Evolutionary conservation across 2,888 invertebrate genomes (phyloP).

Genomic region (Leucoma salicis): DNA sequence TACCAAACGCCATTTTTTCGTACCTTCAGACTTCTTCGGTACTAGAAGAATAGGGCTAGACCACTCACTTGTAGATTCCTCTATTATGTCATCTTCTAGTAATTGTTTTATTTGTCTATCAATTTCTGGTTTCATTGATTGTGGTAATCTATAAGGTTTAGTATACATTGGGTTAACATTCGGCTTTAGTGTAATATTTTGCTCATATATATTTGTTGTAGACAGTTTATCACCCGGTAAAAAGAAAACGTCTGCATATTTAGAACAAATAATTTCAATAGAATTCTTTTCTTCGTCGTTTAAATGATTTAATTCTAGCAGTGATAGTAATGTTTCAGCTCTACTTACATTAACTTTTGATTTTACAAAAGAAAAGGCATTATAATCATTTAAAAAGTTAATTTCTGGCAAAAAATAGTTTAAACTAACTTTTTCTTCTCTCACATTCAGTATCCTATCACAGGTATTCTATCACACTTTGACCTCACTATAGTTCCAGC

Average conservation of each 20-base stretch:
- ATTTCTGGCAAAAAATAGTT: not conserved
- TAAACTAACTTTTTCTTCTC: conserved; percentile 3
- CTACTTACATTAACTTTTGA: not conserved
- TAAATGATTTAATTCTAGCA: not conserved
- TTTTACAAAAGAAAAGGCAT: not conserved
- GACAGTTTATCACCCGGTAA: conserved; percentile 14
- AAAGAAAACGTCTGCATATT: conserved; percentile 25
- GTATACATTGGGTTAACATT: not conserved
- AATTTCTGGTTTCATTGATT: not conserved
- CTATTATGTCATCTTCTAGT: not conserved
- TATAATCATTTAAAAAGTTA: not conserved
- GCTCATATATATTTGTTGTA: not conserved
- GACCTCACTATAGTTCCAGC: conserved; percentile 8
- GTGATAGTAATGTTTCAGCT: not conserved
- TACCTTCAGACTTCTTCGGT: not conserved
- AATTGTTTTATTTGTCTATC: not conserved
- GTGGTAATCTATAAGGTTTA: not conserved
- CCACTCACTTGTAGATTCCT: no score
- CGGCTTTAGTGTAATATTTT: not conserved
- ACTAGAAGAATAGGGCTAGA: not conserved
- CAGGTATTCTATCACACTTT: conserved; percentile 6
- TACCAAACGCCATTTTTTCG: not conserved
- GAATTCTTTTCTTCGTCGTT: not conserved
- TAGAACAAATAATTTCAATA: not conserved
- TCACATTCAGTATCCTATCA: conserved; percentile 16